Conservation (phyloP, 2,888 invertebrate species). For the Dichetophora obliterata region DNA sequence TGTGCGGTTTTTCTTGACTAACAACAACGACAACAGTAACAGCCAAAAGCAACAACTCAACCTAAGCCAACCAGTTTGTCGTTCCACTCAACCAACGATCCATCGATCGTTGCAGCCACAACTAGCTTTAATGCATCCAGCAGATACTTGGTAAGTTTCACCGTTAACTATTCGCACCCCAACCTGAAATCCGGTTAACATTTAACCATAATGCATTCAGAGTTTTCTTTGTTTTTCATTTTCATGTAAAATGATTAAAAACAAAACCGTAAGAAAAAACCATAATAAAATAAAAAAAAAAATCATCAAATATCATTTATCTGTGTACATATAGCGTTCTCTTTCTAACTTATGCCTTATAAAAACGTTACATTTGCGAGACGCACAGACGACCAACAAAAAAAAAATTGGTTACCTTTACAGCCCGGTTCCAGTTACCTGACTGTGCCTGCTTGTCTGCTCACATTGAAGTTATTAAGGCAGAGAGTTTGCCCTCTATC, state of each 20-base stretch:
- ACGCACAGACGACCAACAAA: neutral
- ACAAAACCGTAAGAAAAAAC: neutral
- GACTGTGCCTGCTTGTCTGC: neutral
- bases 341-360: too few relatives aligned
- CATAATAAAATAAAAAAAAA: neutral
- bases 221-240: too few relatives aligned
- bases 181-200: too few relatives aligned
- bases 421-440: neutral
- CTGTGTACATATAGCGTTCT: too few relatives aligned
- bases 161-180: neutral
- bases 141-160: conserved; percentile 23
- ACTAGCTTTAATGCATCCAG: conserved; percentile 12
- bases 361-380: neutral
- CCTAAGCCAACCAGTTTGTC: conserved; percentile 16
- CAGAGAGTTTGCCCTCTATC: neutral
- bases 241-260: neutral
- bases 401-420: neutral
- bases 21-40: conserved; percentile 42
- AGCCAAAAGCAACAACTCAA: conserved; percentile 16
- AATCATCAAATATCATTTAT: neutral
- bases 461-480: neutral
- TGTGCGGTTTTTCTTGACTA: conserved; percentile 37
- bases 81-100: neutral
- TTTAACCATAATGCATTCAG: too few relatives aligned
- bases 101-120: conserved; percentile 17